phyloP scores from a whole-genome alignment of 2,113 vertebrate species.

The Myrmecobius fasciatus region DNA sequence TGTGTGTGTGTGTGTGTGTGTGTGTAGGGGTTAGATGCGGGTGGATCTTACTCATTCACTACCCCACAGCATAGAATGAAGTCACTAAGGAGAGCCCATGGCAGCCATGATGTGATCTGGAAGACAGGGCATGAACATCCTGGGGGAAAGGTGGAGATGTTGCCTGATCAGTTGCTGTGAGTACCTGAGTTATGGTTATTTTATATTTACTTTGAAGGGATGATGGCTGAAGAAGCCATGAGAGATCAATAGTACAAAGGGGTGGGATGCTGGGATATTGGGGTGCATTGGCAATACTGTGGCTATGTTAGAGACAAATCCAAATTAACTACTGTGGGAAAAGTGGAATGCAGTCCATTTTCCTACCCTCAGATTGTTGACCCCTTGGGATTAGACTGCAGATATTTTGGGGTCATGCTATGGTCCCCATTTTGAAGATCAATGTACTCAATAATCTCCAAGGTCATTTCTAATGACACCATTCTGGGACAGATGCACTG shows the following conservation, averaged over 20 bases:
- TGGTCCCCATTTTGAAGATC: background rate
- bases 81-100: too few species aligned
- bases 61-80: too few species aligned
- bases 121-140: too few species aligned
- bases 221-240: background rate
- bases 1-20: too few species aligned
- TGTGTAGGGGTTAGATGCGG: too few species aligned
- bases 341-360: background rate
- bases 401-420: background rate
- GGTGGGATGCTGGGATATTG: background rate
- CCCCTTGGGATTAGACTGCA: background rate
- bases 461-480: background rate
- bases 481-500: background rate
- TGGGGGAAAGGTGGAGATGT: background rate
- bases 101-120: too few species aligned
- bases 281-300: background rate
- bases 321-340: background rate
- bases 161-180: background rate
- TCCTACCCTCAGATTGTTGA: background rate
- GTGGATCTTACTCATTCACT: too few species aligned
- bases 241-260: background rate
- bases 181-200: background rate
- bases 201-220: background rate
- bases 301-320: background rate
- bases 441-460: background rate